Conservation (phyloP, 2,113 vertebrate genomes). For the Eurystomus gularis region DNA sequence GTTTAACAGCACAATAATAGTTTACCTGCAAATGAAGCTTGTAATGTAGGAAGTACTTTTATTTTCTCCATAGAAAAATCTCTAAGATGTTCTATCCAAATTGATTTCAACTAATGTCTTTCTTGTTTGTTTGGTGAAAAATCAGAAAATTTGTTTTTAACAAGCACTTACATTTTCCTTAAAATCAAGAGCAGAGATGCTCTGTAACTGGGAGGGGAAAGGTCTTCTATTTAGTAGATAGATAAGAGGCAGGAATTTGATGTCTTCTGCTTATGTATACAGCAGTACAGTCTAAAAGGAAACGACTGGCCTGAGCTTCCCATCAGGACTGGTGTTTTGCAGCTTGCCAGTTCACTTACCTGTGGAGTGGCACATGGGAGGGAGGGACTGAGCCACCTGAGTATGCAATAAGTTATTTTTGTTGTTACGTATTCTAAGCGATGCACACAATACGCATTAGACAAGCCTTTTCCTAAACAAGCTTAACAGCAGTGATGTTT, state of each 20-base stretch:
- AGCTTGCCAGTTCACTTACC: not conserved
- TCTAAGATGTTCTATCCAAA: not conserved
- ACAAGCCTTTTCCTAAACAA: not conserved
- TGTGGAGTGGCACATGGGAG: not conserved
- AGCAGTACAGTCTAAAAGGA: not conserved
- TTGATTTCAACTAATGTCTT: not conserved
- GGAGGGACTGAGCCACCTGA: not conserved
- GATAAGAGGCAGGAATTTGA: not conserved
- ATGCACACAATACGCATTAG: accelerated
- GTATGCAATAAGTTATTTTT: not conserved
- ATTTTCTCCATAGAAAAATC: not conserved
- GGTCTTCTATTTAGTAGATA: not conserved
- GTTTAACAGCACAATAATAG: not conserved
- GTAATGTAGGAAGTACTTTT: not conserved
- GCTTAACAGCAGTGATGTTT: not conserved
- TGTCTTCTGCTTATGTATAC: not conserved
- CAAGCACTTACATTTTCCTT: not conserved
- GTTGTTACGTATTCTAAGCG: not conserved
- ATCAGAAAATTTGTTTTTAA: not conserved
- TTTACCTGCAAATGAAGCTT: not conserved
- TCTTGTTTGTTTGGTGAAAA: not conserved
- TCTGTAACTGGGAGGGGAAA: not conserved
- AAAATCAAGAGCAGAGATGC: not conserved
- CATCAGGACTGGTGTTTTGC: not conserved
- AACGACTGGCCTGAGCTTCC: not conserved